Evolutionary conservation across 2,113 vertebrate species (phyloP).

Genomic region (Corydoras sp.): DNA sequence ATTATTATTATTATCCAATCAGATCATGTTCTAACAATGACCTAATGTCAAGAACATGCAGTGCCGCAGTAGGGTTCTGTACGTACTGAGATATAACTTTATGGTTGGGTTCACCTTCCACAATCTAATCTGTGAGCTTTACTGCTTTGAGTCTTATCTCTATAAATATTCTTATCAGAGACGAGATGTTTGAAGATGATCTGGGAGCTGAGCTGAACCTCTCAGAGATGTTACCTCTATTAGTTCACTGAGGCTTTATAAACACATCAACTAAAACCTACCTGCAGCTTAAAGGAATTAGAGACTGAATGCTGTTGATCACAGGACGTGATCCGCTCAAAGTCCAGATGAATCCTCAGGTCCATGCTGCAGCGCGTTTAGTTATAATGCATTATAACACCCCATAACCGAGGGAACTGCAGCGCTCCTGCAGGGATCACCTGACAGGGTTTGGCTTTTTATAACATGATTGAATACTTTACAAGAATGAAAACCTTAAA

Average conservation of each 20-base stretch:
- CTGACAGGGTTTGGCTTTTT: no score
- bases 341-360: not conserved
- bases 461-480: no score
- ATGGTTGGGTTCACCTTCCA: not conserved
- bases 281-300: not conserved
- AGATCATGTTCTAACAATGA: no score
- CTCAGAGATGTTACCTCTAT: no score
- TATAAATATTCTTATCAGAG: constrained; percentile 3
- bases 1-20: no score
- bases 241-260: no score
- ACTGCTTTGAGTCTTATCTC: not conserved
- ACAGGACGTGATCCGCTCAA: not conserved
- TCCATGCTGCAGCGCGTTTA: not conserved
- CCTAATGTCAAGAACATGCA: not conserved
- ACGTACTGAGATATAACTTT: not conserved
- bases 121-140: not conserved
- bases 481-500: no score
- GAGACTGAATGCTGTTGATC: not conserved
- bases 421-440: no score
- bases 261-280: not conserved
- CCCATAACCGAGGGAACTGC: no score
- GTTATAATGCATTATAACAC: no score
- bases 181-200: not conserved
- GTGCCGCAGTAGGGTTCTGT: no score
- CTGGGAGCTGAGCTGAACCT: not conserved